Conservation (phyloP, 1,140 invertebrate genomes). For the Choristoneura fumiferana region DNA sequence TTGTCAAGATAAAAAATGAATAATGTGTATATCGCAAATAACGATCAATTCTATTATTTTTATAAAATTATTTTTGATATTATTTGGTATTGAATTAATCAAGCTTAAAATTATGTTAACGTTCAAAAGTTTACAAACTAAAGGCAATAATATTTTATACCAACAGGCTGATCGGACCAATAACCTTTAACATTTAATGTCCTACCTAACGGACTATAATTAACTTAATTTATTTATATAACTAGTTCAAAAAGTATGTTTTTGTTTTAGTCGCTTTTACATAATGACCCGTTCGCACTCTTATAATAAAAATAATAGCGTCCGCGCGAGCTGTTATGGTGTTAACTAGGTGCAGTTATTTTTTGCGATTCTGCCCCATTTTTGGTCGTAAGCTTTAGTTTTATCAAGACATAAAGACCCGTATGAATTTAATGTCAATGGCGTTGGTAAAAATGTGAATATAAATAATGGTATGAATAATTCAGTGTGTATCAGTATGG, state of each 20-base stretch:
- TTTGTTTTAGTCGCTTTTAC: background rate
- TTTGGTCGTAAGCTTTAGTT: slow-evolving; percentile 70
- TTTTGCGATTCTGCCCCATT: slow-evolving; percentile 52
- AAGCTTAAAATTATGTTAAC: no score
- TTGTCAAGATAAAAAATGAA: no score
- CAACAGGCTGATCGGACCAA: no score
- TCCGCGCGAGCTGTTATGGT: slow-evolving; percentile 23
- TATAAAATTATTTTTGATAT: no score
- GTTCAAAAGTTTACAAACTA: no score
- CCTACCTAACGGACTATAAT: no score
- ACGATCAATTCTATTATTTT: no score
- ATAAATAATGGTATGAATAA: slow-evolving; percentile 76
- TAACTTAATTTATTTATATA: background rate
- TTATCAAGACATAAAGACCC: slow-evolving; percentile 76
- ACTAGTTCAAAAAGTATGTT: background rate
- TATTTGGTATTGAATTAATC: no score
- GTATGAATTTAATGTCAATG: slow-evolving; percentile 74
- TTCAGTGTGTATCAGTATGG: slow-evolving; percentile 76
- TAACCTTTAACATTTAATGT: no score
- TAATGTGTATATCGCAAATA: no score
- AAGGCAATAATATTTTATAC: no score
- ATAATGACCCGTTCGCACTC: background rate
- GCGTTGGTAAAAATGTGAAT: slow-evolving; percentile 77
- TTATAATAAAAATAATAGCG: slow-evolving; percentile 5
- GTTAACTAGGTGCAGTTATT: slow-evolving; percentile 45